phyloP scores from a whole-genome alignment of 2,888 invertebrate genomes.

The Sclerodermus sp. region DNA sequence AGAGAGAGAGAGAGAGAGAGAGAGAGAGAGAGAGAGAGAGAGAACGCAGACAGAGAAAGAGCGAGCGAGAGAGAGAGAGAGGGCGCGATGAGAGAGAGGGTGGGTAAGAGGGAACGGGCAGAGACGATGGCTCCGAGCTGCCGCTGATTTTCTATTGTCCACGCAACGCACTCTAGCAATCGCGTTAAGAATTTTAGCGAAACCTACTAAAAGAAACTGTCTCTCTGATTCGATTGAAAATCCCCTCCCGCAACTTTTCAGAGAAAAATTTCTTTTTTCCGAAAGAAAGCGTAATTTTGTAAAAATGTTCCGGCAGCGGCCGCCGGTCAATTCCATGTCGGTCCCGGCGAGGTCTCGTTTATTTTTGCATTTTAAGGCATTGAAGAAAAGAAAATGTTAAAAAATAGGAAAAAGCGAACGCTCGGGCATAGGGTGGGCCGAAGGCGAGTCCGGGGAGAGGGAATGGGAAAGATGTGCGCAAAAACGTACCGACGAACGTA shows the following conservation, averaged over 20 bases:
- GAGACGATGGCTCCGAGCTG: slow-evolving; percentile 51
- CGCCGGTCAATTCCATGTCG: slow-evolving; percentile 31
- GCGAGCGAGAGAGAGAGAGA: slow-evolving; percentile 2
- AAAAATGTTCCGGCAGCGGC: slow-evolving; percentile 26
- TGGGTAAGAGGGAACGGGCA: slow-evolving; percentile 26
- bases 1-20: not conserved
- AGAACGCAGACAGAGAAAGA: not conserved
- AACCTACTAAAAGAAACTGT: slow-evolving; percentile 32
- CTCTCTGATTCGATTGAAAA: slow-evolving; percentile 35
- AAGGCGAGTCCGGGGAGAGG: slow-evolving; percentile 21
- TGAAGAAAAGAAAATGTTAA: slow-evolving; percentile 55
- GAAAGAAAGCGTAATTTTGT: slow-evolving; percentile 20
- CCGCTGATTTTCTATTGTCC: slow-evolving; percentile 42
- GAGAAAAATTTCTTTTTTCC: slow-evolving; percentile 46
- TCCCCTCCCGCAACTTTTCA: slow-evolving; percentile 16
- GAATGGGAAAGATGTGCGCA: slow-evolving; percentile 44
- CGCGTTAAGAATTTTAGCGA: slow-evolving; percentile 25
- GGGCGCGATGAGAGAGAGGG: slow-evolving; percentile 3
- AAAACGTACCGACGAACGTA: slow-evolving; percentile 49
- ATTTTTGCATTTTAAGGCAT: slow-evolving; percentile 56
- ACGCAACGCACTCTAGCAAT: slow-evolving; percentile 17
- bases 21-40: not conserved
- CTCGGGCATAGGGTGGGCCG: slow-evolving; percentile 46
- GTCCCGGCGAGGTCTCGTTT: slow-evolving; percentile 41
- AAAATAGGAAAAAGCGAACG: slow-evolving; percentile 49